Evolutionary conservation across 1,140 invertebrate genomes (phyloP).

Genomic region (Drosophila willistoni): DNA sequence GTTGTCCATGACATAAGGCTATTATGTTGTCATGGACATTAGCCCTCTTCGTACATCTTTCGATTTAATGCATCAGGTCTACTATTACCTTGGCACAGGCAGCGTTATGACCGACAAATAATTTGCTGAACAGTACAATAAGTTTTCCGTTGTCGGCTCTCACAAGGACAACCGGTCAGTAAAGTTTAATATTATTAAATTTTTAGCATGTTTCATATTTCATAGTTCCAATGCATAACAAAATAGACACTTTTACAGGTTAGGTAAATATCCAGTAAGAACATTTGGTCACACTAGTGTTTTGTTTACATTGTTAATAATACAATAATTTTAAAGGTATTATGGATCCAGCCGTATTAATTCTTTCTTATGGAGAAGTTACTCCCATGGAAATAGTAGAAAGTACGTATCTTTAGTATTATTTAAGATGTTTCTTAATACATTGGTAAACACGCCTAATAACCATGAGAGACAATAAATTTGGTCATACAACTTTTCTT

Average conservation of each 20-base stretch:
- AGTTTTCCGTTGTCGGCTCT: too few relatives aligned
- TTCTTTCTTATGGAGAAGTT: constrained; percentile 40
- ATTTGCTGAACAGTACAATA: too few relatives aligned
- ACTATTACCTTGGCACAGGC: too few relatives aligned
- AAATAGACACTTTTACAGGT: not conserved
- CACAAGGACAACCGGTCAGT: too few relatives aligned
- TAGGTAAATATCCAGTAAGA: not conserved
- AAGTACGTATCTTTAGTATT: constrained; percentile 21
- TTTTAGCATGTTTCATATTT: not conserved
- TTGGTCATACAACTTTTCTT: not conserved
- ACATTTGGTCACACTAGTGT: constrained; percentile 7
- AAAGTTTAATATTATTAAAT: not conserved
- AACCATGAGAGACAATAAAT: too few relatives aligned
- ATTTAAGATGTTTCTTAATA: not conserved
- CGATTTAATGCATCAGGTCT: too few relatives aligned
- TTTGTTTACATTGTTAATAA: constrained; percentile 19
- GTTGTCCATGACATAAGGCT: too few relatives aligned
- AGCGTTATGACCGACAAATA: too few relatives aligned
- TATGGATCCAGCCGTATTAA: constrained; percentile 44
- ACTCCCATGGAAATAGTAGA: constrained; percentile 33
- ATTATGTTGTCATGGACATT: too few relatives aligned
- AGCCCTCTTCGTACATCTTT: too few relatives aligned
- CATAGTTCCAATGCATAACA: not conserved
- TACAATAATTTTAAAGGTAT: not conserved
- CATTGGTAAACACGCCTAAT: not conserved